A percentile compares a stretch with the other conserved stretches of the same genome.
Evolutionary conservation across 2,113 vertebrate genomes (phyloP).

Genomic region (Hucho hucho): DNA sequence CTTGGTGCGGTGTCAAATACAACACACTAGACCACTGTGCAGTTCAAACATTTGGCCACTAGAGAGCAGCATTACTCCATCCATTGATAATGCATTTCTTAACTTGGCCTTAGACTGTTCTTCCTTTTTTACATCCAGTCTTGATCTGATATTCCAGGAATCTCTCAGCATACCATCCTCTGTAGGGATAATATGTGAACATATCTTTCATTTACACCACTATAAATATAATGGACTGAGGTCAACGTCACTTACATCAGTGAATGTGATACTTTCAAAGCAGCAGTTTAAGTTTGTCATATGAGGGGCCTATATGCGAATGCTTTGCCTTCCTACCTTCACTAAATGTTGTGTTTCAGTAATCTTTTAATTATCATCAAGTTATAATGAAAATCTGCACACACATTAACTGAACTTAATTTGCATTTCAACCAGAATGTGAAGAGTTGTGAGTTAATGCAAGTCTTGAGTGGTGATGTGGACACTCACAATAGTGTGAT

Average conservation of each 20-base stretch:
- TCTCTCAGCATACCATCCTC: conserved; percentile 1
- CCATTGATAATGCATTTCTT: not conserved
- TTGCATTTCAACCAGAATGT: too few species aligned
- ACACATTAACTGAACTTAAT: too few species aligned
- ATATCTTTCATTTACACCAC: not conserved
- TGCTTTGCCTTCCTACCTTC: not conserved
- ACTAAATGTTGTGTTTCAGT: too few species aligned
- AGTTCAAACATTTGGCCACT: conserved; percentile 36
- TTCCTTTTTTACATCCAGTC: too few species aligned
- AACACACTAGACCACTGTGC: not conserved
- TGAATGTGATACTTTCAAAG: not conserved
- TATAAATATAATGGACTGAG: not conserved
- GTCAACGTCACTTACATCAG: not conserved
- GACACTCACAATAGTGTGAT: too few species aligned
- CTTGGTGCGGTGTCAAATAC: too few species aligned
- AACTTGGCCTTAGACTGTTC: not conserved
- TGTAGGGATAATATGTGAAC: not conserved
- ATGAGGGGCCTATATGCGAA: not conserved
- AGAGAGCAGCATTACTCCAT: conserved; percentile 57
- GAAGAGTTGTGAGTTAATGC: too few species aligned
- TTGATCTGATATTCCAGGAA: conserved; percentile 4
- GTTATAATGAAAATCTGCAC: too few species aligned
- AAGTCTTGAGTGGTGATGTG: too few species aligned
- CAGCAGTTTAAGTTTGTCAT: not conserved
- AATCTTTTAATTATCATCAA: too few species aligned